Evolutionary conservation across 2,888 invertebrate species (phyloP), one percentile per base, ranked within the genome.

Genomic region (Drosophila villosipedis): DNA sequence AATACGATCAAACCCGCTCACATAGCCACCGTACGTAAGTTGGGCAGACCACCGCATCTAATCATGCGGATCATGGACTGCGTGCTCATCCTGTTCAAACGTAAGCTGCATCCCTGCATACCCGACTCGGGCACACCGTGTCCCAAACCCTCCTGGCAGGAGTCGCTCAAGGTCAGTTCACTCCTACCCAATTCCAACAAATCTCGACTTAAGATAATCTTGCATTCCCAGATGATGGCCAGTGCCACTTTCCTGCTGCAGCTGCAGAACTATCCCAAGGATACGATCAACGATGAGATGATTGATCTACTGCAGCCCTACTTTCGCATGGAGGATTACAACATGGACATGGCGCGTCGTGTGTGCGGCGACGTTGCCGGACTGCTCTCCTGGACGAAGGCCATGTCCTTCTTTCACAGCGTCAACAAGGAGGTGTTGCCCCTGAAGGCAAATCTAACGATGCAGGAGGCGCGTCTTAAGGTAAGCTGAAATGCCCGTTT

Each of bases 51-150:
- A 1, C 99, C 99, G 0, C 99, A 99, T 94, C 94, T 99, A 14
- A 99, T 99, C 90, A 97, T 99, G 99, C 95, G 99, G 76, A 99
- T 99, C 83, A 99, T 99, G 99, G 99, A 99, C 93, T 98, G 98
- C 92, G 99, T 98, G 1, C 92, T 99, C 83, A 96, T 99, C 84
- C 94, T 99, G 31, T 99, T 99, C 92, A 98, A 98, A 94, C 95
- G 98, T 75, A 96, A 96, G 93, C 92, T 98, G 54, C 97, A 98
- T 92, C 95, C 97, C 0, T 95, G 97, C 7, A 95, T 96, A 83
- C 95, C 96, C 6, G 99, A 99, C 92, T 95, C 97, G 37, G 95
- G 96, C 19, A 92, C 93, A 6, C 95, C 96, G 1, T 98, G 97
- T 91, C 96, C 98, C 1, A 99, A 98, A 91, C 99, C 99, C 4